Base-by-base conservation (phyloP, 2,888 invertebrate species). In the Drosophila yooni region DNA sequence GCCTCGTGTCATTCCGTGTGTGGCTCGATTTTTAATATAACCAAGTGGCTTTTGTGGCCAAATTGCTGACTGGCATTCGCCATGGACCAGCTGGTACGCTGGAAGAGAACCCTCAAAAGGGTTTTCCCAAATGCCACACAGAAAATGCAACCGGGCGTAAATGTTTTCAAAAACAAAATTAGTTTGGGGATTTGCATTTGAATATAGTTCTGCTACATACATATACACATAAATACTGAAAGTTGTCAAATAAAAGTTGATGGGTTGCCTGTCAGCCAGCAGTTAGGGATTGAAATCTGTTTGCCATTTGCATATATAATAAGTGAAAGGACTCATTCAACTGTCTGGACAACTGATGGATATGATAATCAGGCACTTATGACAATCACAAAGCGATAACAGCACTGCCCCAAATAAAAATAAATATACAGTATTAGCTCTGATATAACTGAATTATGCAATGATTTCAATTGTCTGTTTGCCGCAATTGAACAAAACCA, bases 161-260 rank as follows among this genome's bases (percentile, higher is more conserved):
- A 90, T 90, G 81, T 85, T 85, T 82, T 82, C 70, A 63, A 75
- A 89, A 87, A 89, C 80, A 84, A 91, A 91, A 91, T 91, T 91
- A 89, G 90, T 82, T 91, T 81, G 66, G 91, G 91, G 82, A 91
- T 87, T 91, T 90, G 79, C 87, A 81, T 85, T 87, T 84, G 81
- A 87, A 89, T 89, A 69, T 62, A 63, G 68, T 68, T 68, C 48
- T 29, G 70, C 50, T 52, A 50, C 29, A 64, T 46, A 56, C 18
- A 60, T 54, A 50, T 48, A 57, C 13, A 59, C 43, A 52, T 38
- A 59, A 51, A 51, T 56, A 61, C 46, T 50, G 64, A 78, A 66
- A 70, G 72, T 82, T 83, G 60, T 65, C 51, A 67, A 79, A 84
- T 79, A 84, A 83, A 83, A 88, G 79, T 79, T 82, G 78, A 68